Base-by-base conservation (phyloP, 2,888 invertebrate genomes). In the Eudasyphora cyanicolor region DNA sequence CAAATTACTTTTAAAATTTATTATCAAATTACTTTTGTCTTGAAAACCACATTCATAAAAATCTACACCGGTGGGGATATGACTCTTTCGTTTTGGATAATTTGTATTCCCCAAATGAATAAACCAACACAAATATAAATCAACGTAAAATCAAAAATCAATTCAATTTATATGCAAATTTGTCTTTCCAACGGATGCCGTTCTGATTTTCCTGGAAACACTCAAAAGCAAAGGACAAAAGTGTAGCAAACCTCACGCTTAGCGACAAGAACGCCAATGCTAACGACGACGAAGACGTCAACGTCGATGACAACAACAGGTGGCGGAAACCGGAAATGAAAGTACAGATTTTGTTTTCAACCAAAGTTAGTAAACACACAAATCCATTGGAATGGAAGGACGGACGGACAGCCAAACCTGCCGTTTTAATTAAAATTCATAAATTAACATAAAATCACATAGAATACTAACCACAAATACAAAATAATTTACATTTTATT, bases 131-230 rank as follows among this genome's bases (percentile, higher is more conserved):
- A 57, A 57, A 29, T 60, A 60, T 60, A 32, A 60, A 60, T 60
- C 60, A 60, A 60, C 29, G 60, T 60, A 29, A 29, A 60, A n/a
- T 60, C n/a, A 29, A 60, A 60, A 60, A 60, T 60, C 60, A 60
- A 60, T 60, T 60, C 60, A 60, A 60, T 60, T 60, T 60, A 60
- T 60, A 60, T 60, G 60, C 60, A 60, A 60, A 60, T 60, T 29
- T 60, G 29, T 8, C n/a, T n/a, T 60, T 29, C 14, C 17, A 24
- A 27, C 1, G 29, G n/a, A 4, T 29, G 27, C 8, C 14, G n/a
- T 8, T n/a, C 7, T n/a, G 27, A 14, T 57, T 27, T 12, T 6
- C 27, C 27, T 27, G 2, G 14, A 21, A 54, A 8, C n/a, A 45
- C n/a, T n/a, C 3, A 4, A 32, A 14, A 12, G n/a, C 17, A 14